Base-by-base conservation (phyloP, 2,797 vertebrate species). In the Chelidonichthys spinosus region DNA sequence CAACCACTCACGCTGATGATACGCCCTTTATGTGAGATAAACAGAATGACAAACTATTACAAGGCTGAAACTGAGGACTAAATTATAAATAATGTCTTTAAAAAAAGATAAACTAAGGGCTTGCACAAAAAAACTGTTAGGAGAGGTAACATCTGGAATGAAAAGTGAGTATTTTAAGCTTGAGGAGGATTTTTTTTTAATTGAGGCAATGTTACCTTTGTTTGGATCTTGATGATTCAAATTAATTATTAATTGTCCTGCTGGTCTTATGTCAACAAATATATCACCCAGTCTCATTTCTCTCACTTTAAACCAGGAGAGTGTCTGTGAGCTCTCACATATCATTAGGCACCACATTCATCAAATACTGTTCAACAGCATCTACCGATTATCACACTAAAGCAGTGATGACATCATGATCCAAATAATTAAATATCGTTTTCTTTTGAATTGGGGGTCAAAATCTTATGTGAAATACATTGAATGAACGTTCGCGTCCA, bases 1-100 rank as follows among this genome's bases (percentile, higher is more conserved):
- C 46, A 43, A 36, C 25, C 36, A 55, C 63, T 59, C 69, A 9
- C 4, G 32, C 71, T 50, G 63, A 68, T 62, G 62, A 79, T 55
- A 32, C 0, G 1, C 6, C 13, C 35, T 75, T 85, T 81, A 71
- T 77, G 33, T 0, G 25, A 56, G 7, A 35, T 25, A 8, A 17
- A 44, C 25, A 42, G 2, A 72, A 13, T 18, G 35, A 44, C 3
- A 37, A 60, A 69, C 4, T 0, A 59, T 14, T 2, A 44, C 9
- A 69, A 63, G 11, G 49, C 4, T 37, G 50, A 69, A 64, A 53
- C 15, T 1, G 32, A 33, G 15, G 5, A 35, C 25, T 25, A 25
- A 25, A 25, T 25, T 25, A 25, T 25, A 25, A 25, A 25, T 25
- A 25, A 25, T 1, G 25, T 25, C 25, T 25, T 25, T 1, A 25